These are phyloP conservation scores for Gila robusta DNA, from an alignment of 2,797 vertebrate genomes.

Conservation along the genomic window DNA sequence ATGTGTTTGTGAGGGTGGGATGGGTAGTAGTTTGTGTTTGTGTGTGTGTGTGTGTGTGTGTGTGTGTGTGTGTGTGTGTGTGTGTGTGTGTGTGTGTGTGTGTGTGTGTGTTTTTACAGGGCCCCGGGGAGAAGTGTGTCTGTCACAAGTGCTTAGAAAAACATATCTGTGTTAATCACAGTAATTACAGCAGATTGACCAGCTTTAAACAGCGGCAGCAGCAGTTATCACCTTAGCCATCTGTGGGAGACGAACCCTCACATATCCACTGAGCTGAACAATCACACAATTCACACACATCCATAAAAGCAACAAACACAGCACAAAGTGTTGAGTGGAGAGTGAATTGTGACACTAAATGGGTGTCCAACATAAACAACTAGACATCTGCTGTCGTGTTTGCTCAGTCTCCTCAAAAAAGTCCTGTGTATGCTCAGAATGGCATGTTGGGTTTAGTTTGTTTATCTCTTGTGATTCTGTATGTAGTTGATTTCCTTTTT, in stretches of 20 bases:
- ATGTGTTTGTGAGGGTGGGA: conserved; percentile 50
- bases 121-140: conserved; percentile 71
- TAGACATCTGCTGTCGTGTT: conserved; percentile 12
- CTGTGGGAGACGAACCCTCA: conserved; percentile 27
- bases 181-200: conserved; percentile 80
- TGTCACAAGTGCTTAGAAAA: conserved; percentile 77
- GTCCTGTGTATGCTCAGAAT: not conserved
- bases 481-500: conserved; percentile 31
- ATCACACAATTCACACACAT: conserved; percentile 18
- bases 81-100: not conserved
- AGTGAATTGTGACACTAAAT: conserved; percentile 36
- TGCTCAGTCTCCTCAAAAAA: conserved; percentile 20
- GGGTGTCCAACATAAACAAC: conserved; percentile 16
- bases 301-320: conserved; percentile 31
- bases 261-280: conserved; percentile 10
- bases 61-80: too few relatives aligned
- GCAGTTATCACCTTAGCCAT: conserved; percentile 47
- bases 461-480: conserved; percentile 6
- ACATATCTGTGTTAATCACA: conserved; percentile 73
- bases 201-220: conserved; percentile 72
- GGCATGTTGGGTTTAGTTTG: conserved; percentile 14
- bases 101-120: conserved; percentile 62
- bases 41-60: conserved; percentile 61
- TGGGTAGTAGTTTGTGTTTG: conserved; percentile 24
- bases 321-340: not conserved